Evolutionary conservation across 2,797 vertebrate genomes (phyloP).

Genomic region (Apogon talboti): DNA sequence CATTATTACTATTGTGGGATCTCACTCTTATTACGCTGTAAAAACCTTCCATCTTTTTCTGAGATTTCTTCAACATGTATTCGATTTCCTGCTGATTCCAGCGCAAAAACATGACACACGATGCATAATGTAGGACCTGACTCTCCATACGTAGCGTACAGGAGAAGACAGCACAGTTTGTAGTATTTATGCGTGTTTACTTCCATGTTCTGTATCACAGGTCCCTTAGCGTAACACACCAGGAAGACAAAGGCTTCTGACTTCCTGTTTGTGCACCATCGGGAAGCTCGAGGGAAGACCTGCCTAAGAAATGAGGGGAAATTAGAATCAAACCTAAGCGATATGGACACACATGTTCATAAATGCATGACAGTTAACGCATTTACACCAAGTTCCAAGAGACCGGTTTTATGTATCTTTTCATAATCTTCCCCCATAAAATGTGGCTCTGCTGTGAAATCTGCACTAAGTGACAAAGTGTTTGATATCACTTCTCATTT

Average conservation of each 20-base stretch:
- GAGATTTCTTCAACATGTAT: too few species aligned
- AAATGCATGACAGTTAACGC: constrained; percentile 15
- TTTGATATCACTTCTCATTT: constrained; percentile 25
- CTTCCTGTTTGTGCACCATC: constrained; percentile 78
- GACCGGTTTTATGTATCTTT: neutral
- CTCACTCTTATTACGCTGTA: too few species aligned
- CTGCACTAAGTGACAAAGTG: constrained; percentile 13
- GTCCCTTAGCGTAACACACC: constrained; percentile 57
- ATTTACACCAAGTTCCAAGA: constrained; percentile 6
- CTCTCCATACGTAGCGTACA: constrained; percentile 15
- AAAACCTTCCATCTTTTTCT: too few species aligned
- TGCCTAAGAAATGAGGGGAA: constrained; percentile 46
- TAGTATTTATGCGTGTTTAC: constrained; percentile 43
- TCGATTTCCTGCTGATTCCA: neutral
- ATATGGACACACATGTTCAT: neutral
- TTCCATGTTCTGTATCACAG: constrained; percentile 42
- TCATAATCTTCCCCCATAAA: constrained; percentile 7
- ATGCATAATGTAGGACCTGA: constrained; percentile 7
- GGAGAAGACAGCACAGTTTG: constrained; percentile 10
- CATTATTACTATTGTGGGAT: too few species aligned
- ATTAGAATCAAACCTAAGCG: constrained; percentile 31
- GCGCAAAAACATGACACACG: too few species aligned
- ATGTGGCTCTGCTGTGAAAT: constrained; percentile 14
- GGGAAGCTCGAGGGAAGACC: constrained; percentile 58
- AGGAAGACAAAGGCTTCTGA: constrained; percentile 67